phyloP scores from a whole-genome alignment of 2,797 vertebrate genomes.

The Fundulus diaphanus region DNA sequence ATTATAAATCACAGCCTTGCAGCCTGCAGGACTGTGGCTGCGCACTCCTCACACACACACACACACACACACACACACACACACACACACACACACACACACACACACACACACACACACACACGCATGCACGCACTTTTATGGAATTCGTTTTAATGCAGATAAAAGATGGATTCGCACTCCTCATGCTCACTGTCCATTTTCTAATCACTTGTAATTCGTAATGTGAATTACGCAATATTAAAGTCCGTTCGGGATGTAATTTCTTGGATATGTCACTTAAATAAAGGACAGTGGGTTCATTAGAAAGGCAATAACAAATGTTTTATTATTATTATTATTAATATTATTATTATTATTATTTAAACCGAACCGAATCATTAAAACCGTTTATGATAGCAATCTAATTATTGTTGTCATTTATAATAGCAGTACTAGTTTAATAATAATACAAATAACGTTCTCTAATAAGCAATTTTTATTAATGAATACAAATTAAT shows the following conservation, averaged over 20 bases:
- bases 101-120: slow-evolving; percentile 71
- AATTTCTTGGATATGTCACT: slow-evolving; percentile 41
- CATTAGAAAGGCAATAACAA: no score
- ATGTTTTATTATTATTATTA: slow-evolving; percentile 25
- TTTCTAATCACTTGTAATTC: slow-evolving; percentile 55
- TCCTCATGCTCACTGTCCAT: slow-evolving; percentile 37
- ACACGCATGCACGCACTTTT: slow-evolving; percentile 73
- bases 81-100: slow-evolving; percentile 76
- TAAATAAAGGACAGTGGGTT: slow-evolving; percentile 20
- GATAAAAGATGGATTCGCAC: slow-evolving; percentile 54
- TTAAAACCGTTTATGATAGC: no score
- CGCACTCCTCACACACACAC: slow-evolving; percentile 80
- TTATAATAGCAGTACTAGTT: not conserved
- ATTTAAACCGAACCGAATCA: not conserved
- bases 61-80: no score
- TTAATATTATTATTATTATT: slow-evolving; percentile 29
- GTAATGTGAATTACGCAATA: slow-evolving; percentile 40
- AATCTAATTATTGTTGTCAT: slow-evolving; percentile 31
- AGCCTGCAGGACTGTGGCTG: slow-evolving; percentile 74
- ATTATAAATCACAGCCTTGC: slow-evolving; percentile 83
- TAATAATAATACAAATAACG: not conserved
- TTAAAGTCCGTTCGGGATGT: slow-evolving; percentile 48
- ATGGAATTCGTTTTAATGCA: slow-evolving; percentile 68
- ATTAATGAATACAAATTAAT: no score
- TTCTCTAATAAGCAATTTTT: no score